Conservation (phyloP, 2,113 vertebrate species). For the Cyanoderma ruficeps region DNA sequence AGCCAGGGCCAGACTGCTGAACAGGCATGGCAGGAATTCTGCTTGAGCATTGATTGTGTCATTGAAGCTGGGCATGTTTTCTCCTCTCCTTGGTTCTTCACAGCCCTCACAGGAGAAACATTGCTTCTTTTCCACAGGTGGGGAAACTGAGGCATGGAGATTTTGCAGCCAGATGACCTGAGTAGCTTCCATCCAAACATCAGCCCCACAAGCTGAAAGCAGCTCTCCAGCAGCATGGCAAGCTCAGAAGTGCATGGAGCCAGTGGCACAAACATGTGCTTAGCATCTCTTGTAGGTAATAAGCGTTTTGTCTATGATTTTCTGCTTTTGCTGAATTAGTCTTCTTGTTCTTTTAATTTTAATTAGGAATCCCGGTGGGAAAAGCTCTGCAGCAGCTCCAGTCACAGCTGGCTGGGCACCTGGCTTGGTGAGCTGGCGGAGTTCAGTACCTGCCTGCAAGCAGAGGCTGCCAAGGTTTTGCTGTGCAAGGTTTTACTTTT, state of each 20-base stretch:
- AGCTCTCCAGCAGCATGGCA: neutral
- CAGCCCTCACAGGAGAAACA: accelerated
- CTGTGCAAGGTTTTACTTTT: neutral
- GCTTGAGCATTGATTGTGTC: neutral
- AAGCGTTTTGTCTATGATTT: neutral
- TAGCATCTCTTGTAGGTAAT: neutral
- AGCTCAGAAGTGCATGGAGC: neutral
- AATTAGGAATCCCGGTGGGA: neutral
- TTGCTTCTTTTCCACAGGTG: neutral
- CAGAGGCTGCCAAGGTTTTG: neutral
- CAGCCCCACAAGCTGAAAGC: neutral
- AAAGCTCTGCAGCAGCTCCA: neutral
- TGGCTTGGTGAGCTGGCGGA: neutral
- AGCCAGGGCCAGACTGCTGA: neutral
- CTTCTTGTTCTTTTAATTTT: neutral
- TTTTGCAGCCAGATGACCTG: neutral
- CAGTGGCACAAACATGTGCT: accelerated
- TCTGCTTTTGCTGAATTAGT: neutral
- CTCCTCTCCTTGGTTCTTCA: neutral
- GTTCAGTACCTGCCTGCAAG: neutral
- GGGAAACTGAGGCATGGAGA: neutral
- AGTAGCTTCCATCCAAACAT: neutral
- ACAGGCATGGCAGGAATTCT: neutral
- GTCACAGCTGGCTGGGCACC: neutral
- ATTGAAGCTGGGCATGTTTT: neutral